A percentile compares a stretch with the other conserved stretches of the same genome.
Evolutionary conservation across 2,113 vertebrate species (phyloP).

Genomic region (Cromileptes altivelis): DNA sequence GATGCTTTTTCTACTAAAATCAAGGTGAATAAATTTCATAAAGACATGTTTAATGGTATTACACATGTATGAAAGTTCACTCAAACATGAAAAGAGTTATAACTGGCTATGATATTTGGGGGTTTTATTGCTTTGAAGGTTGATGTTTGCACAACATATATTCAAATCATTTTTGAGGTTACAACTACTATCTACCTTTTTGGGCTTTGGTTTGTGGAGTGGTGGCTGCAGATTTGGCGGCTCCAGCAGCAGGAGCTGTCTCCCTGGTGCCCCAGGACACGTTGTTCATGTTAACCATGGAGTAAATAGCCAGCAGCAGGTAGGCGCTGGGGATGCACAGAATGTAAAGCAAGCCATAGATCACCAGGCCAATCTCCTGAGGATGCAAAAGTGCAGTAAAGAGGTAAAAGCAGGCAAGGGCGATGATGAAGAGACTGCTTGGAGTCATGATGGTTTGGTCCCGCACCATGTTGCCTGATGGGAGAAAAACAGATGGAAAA

Average conservation of each 20-base stretch:
- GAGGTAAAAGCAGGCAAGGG: conserved; percentile 38
- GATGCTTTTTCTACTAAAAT: neutral
- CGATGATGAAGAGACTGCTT: conserved; percentile 70
- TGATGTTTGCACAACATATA: neutral
- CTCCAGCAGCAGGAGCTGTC: neutral
- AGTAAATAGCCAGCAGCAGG: conserved; percentile 79
- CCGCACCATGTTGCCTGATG: conserved; percentile 53
- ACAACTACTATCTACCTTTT: neutral
- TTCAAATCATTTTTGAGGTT: neutral
- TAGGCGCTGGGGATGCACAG: conserved; percentile 79
- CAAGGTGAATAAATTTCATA: neutral
- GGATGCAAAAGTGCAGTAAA: conserved; percentile 58
- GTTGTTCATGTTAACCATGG: conserved; percentile 83
- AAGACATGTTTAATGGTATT: neutral
- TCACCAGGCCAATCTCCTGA: conserved; percentile 54
- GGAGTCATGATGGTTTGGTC: conserved; percentile 69
- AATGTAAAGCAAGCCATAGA: conserved; percentile 75
- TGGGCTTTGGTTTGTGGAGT: neutral
- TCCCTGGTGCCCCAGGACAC: conserved; percentile 84
- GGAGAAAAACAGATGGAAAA: neutral
- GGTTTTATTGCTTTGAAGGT: neutral
- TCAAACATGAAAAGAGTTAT: neutral
- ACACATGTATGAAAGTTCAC: no score
- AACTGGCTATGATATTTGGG: neutral
- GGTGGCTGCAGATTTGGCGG: neutral